Evolutionary conservation across 53 echinoderm and acorn worm species (phyloP).

Genomic region (Zoroaster sp.): DNA sequence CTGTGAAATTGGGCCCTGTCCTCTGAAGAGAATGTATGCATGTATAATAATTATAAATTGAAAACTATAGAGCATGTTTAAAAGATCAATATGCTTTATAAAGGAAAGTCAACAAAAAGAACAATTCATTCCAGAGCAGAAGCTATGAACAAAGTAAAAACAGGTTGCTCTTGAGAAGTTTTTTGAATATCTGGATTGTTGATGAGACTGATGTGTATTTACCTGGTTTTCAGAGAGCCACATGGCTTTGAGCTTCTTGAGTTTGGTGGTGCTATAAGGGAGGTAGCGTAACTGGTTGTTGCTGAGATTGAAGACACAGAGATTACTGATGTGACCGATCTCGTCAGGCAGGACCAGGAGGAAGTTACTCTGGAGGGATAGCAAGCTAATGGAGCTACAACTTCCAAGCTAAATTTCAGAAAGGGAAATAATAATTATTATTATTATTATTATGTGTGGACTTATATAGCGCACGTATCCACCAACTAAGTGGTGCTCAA

Average conservation of each 20-base stretch:
- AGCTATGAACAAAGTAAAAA: too few species aligned
- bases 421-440: not conserved
- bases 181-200: not conserved
- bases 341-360: slow-evolving; percentile 83
- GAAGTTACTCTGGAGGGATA: slow-evolving; percentile 87
- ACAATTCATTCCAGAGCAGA: too few species aligned
- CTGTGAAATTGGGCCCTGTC: too few species aligned
- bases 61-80: too few species aligned
- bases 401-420: slow-evolving; percentile 77
- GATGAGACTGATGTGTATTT: not conserved
- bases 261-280: slow-evolving; percentile 90
- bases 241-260: slow-evolving; percentile 87
- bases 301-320: slow-evolving; percentile 90
- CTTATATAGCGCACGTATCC: too few species aligned
- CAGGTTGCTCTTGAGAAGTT: too few species aligned
- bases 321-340: slow-evolving; percentile 79
- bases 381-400: slow-evolving; percentile 80
- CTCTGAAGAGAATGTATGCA: too few species aligned
- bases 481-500: too few species aligned
- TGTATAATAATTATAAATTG: too few species aligned
- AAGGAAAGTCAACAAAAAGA: too few species aligned
- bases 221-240: slow-evolving; percentile 99
- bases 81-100: too few species aligned
- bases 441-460: too few species aligned
- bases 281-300: slow-evolving; percentile 88